These are phyloP conservation scores for Astropecten irregularis DNA, from an alignment of 53 echinoderm and acorn worm species.

Conservation along the genomic window DNA sequence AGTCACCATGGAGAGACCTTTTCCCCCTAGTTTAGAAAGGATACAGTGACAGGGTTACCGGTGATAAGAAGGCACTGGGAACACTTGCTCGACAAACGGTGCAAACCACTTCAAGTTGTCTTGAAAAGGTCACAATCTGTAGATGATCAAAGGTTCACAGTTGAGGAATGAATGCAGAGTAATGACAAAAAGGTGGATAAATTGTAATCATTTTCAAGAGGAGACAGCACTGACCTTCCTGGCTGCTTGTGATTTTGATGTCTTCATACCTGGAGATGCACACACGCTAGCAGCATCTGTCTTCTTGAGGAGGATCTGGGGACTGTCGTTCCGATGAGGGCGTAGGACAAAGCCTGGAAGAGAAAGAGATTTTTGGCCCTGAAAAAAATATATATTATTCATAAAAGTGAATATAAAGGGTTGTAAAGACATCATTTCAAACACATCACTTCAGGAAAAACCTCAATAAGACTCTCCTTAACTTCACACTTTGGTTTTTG, in stretches of 20 bases:
- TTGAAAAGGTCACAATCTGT: slow-evolving; percentile 36
- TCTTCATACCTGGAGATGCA: background rate
- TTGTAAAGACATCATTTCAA: no score
- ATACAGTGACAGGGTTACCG: slow-evolving; percentile 26
- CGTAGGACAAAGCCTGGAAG: slow-evolving; percentile 23
- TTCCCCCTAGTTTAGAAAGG: slow-evolving; percentile 4
- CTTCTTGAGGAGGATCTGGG: background rate
- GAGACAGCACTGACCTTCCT: no score
- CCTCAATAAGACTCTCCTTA: no score
- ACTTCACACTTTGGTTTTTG: no score
- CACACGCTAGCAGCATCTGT: background rate
- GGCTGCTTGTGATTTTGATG: background rate
- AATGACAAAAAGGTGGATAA: no score
- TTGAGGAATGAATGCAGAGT: no score
- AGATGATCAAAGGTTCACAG: no score
- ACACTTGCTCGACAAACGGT: slow-evolving; percentile 18
- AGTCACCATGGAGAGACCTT: no score
- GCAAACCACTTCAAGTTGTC: slow-evolving; percentile 34
- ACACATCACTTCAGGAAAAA: no score
- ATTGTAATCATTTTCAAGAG: no score
- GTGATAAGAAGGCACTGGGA: slow-evolving; percentile 9
- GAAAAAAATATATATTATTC: no score
- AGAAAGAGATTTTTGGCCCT: slow-evolving; percentile 32
- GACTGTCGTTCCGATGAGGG: background rate
- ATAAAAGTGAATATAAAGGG: no score